Percentiles rank a stretch among this genome's conserved stretches.
These are phyloP conservation scores for Lampris megalopsis DNA, from an alignment of 2,113 vertebrate genomes.

Conservation along the genomic window DNA sequence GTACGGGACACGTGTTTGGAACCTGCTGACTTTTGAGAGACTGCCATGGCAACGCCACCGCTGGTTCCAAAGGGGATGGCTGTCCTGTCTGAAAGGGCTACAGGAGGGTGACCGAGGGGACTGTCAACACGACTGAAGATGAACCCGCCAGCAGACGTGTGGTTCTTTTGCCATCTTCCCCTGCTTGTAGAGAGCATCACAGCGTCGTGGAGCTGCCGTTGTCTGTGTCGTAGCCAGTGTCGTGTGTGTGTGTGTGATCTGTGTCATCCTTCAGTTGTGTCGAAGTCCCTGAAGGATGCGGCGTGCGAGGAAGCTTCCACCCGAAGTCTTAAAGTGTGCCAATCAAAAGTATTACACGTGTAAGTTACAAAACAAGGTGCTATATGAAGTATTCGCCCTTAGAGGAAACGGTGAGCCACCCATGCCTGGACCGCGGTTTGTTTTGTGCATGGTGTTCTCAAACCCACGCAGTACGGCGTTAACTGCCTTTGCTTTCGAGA, in stretches of 20 bases:
- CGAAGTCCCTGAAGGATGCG: conserved; percentile 25
- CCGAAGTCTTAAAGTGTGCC: conserved; percentile 14
- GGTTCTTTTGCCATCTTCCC: not conserved
- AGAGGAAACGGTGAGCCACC: conserved; percentile 56
- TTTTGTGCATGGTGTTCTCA: conserved; percentile 31
- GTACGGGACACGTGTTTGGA: conserved; percentile 17
- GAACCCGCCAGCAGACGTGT: conserved; percentile 19
- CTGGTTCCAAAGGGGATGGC: not conserved
- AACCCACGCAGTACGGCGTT: conserved; percentile 49
- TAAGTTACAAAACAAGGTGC: conserved; percentile 72
- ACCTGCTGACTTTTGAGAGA: conserved; percentile 15
- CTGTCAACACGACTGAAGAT: not conserved
- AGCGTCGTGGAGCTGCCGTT: conserved; percentile 45
- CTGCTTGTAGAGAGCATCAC: conserved; percentile 45
- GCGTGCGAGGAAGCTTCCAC: conserved; percentile 29
- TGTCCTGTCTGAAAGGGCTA: conserved; percentile 12
- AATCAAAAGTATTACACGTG: conserved; percentile 51
- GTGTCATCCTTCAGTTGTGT: conserved; percentile 37
- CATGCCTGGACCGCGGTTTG: conserved; percentile 46
- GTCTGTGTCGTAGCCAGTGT: conserved; percentile 49
- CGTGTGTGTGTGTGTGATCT: conserved; percentile 3
- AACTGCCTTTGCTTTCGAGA: not conserved
- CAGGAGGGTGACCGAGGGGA: conserved; percentile 6
- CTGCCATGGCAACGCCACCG: conserved; percentile 3
- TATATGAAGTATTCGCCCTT: conserved; percentile 63